These are phyloP conservation scores for Ophthalmolycus amberensis DNA, from an alignment of 2,113 vertebrate species.

Conservation along the genomic window DNA sequence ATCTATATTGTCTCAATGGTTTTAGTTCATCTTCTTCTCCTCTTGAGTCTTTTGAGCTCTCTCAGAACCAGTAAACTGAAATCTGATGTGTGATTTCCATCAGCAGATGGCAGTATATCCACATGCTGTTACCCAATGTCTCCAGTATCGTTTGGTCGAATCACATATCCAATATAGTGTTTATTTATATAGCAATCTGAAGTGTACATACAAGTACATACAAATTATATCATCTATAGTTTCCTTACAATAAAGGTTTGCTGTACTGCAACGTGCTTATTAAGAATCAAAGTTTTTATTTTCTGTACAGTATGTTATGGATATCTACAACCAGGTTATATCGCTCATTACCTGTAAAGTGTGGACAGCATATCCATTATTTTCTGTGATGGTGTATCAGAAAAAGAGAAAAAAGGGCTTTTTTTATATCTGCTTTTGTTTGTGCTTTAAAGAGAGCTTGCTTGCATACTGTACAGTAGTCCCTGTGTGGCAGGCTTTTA, in stretches of 20 bases:
- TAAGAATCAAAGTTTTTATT: not conserved
- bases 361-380: not conserved
- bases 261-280: not conserved
- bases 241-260: not conserved
- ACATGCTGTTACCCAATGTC: not conserved
- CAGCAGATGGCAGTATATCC: conserved; percentile 68
- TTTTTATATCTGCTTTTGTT: conserved; percentile 23
- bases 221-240: not conserved
- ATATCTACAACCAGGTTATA: not conserved
- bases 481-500: conserved; percentile 55
- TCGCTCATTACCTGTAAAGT: not conserved
- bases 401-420: not conserved
- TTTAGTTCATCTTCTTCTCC: not conserved
- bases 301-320: no score
- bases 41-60: not conserved
- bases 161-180: no score
- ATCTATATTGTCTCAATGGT: not conserved
- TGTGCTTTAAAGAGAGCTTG: conserved; percentile 11
- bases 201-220: not conserved
- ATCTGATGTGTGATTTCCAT: not conserved
- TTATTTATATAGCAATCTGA: not conserved
- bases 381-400: not conserved
- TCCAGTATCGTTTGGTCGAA: not conserved
- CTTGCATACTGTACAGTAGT: not conserved
- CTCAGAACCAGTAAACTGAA: not conserved